Base-by-base conservation (phyloP, 2,888 invertebrate species). In the Ophioninae sp. region DNA sequence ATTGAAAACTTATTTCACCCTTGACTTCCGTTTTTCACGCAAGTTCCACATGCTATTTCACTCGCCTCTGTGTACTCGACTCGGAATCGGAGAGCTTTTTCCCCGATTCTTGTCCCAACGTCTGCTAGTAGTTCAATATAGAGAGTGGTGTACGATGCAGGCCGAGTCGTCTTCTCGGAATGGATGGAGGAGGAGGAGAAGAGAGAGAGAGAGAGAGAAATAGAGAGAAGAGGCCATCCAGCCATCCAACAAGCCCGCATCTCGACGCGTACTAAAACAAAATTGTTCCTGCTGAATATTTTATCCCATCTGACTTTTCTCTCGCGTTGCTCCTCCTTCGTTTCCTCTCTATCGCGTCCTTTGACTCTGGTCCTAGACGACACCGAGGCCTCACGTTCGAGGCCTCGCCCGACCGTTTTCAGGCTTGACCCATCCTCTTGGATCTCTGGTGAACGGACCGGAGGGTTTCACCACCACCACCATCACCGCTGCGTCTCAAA, bases 241-340 rank as follows among this genome's bases (percentile, higher is more conserved):
- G n/a, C n/a, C n/a, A n/a, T n/a, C n/a, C n/a, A n/a, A n/a, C 61
- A 37, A 67, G 73, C 41, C 85, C 82, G 74, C 86, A 86, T 81
- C 83, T 84, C 78, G 79, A 81, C 67, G 82, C 81, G 86, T 85
- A 86, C 86, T 86, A 87, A 87, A 87, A 87, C 85, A 87, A 87
- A 87, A 87, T 87, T 87, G 87, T 87, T 85, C 83, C 86, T 86
- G 83, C 82, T 87, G 87, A 87, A 87, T 87, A 87, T 87, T 87
- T 87, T 86, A 87, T 87, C 85, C 85, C 84, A 81, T 83, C 77
- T 79, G 81, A 75, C 79, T 75, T 70, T 78, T 59, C 41, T 44
- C 73, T 21, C 67, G 20, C 67, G 50, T 50, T 59, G 23, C 68
- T 59, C 44, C 68, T 41, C n/a, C n/a, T n/a, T 79, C 64, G 41